Evolutionary conservation across 92 coral and sea anemone genomes (phyloP), one percentile per base, ranked within the genome.

Genomic region (Hydrozoanthus gracilis): DNA sequence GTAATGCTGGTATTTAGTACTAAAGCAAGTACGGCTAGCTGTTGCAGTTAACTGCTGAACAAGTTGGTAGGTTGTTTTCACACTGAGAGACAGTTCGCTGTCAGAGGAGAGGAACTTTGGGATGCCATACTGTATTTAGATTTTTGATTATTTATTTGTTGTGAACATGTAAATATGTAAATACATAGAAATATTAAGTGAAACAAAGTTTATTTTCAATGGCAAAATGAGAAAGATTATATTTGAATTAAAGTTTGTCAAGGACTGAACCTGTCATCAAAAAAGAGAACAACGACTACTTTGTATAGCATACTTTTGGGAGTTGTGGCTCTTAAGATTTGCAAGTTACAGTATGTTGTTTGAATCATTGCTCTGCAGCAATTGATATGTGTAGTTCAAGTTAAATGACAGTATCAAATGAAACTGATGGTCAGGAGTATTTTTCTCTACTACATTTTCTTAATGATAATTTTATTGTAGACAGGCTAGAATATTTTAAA

Each of bases 121-220:
- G n/a, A 35, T 6, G 7, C 27, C 10, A 0, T 51, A 76, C 49
- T 62, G 11, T 61, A 44, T 56, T 87, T 68, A 68, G 12, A 27
- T 27, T 68, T 68, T 27, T 87, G 95, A 88, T 92, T 92, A 94
- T 94, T 94, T 94, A 94, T 94, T 94, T 94, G 98, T 93, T 68
- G 86, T 87, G 82, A 93, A 91, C 68, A 39, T 94, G 98, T 94
- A 94, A 88, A 94, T 94, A 27, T 94, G 98, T 94, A 92, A 86
- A 94, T 94, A 94, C 71, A 83, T 74, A 85, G 92, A 93, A 92
- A 89, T 92, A 90, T 27, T 90, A 90, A 88, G 88, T 90, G 76
- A 88, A 87, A 76, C 90, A 86, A 92, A 89, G 90, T 88, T 94
- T 92, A 94, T 94, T 94, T 94, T 94, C 98, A 49, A 90, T 46